A percentile compares a stretch with the other conserved stretches of the same genome.
These are phyloP conservation scores for Pseudomugil tenellus DNA, from an alignment of 2,797 vertebrate genomes.

Conservation along the genomic window DNA sequence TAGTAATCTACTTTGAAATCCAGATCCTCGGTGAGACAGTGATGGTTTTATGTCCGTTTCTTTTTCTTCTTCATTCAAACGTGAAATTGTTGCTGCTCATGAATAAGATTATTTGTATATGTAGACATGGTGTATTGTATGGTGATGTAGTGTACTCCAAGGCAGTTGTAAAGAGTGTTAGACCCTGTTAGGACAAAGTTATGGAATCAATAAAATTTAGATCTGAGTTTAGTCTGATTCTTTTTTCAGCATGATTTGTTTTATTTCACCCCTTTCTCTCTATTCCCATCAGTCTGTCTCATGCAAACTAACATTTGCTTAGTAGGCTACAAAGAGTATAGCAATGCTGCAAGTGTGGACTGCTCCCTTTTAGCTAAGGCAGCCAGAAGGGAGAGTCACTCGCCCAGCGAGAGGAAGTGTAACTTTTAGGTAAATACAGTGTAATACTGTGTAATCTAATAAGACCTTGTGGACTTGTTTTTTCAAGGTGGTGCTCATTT, in stretches of 20 bases:
- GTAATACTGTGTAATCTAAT: conserved; percentile 30
- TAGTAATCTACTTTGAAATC: neutral
- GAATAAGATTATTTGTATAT: neutral
- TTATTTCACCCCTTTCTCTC: neutral
- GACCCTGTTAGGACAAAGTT: too few species aligned
- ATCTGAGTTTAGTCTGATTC: too few species aligned
- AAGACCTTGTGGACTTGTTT: conserved; percentile 43
- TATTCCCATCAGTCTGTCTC: neutral
- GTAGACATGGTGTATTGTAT: neutral
- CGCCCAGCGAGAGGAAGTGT: conserved; percentile 2
- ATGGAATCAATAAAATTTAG: too few species aligned
- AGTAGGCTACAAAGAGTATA: neutral
- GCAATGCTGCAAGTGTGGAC: neutral
- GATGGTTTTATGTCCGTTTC: too few species aligned
- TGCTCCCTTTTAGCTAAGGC: neutral
- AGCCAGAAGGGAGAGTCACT: neutral
- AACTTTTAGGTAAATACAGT: conserved; percentile 15
- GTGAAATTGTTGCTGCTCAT: neutral
- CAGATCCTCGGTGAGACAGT: neutral
- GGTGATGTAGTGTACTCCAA: too few species aligned
- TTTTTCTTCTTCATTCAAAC: neutral
- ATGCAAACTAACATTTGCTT: conserved; percentile 16
- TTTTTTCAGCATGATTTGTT: too few species aligned
- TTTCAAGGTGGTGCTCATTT: conserved; percentile 55
- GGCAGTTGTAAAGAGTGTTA: too few species aligned